Conservation (phyloP, 1,140 invertebrate species). For the Drosophila orosa region DNA sequence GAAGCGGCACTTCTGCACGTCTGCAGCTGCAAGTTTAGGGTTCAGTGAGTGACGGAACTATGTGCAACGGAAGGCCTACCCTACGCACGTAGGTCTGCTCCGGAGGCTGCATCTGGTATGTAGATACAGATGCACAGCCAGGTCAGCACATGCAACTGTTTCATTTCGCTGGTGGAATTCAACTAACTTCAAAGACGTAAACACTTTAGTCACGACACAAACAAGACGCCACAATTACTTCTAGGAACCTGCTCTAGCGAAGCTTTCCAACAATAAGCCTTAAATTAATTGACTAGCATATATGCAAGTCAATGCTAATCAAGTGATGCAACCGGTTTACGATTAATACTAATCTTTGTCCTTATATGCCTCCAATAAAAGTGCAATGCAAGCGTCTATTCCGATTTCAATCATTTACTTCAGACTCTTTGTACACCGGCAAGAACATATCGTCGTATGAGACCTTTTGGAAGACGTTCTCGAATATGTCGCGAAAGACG, state of each 20-base stretch:
- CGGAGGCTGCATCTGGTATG: not conserved
- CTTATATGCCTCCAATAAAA: conserved; percentile 30
- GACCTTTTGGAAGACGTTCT: conserved; percentile 48
- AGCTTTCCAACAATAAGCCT: conserved; percentile 12
- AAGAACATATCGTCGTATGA: conserved; percentile 67
- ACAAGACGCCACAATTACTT: not conserved
- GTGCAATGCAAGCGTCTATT: conserved; percentile 3
- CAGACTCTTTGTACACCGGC: conserved; percentile 23
- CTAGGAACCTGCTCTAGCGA: conserved; percentile 22
- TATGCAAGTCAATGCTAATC: conserved; percentile 17
- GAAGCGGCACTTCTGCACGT: conserved; percentile 56
- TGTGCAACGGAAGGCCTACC: not conserved
- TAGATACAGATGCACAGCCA: not conserved
- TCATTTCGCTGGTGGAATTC: conserved; percentile 6
- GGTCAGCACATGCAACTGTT: not conserved
- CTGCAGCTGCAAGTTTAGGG: conserved; percentile 37
- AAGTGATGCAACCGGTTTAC: conserved; percentile 35
- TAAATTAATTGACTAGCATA: conserved; percentile 4
- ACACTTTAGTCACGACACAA: conserved; percentile 23
- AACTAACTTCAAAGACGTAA: conserved; percentile 8
- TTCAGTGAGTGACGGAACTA: not conserved
- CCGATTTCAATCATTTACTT: conserved; percentile 31
- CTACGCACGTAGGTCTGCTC: conserved; percentile 25
- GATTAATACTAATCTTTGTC: conserved; percentile 22
- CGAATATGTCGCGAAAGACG: conserved; percentile 48